Evolutionary conservation across 2,113 vertebrate genomes (phyloP).

Genomic region (Myotis davidii): DNA sequence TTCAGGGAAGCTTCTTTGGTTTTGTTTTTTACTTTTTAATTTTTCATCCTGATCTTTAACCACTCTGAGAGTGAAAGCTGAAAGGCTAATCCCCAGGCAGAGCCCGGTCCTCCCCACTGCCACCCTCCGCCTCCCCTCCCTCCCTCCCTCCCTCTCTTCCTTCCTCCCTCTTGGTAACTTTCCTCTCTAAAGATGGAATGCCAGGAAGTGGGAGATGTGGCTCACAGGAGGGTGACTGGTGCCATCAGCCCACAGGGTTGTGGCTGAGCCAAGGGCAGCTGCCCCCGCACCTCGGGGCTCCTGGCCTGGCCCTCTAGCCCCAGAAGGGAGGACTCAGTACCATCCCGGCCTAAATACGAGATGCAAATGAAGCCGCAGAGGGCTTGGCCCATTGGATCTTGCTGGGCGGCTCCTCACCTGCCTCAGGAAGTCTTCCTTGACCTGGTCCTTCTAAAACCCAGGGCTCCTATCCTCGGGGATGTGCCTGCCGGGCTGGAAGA

Average conservation of each 20-base stretch:
- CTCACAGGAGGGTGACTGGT: background rate
- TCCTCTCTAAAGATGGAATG: conserved; percentile 48
- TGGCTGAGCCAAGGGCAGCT: conserved; percentile 9
- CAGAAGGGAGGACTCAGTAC: background rate
- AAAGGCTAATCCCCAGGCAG: background rate
- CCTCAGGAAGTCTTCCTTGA: background rate
- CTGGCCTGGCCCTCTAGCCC: background rate
- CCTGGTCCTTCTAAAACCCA: background rate
- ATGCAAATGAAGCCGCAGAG: no score
- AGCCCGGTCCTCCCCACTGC: background rate
- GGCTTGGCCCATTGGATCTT: background rate
- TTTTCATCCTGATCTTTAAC: conserved; percentile 28
- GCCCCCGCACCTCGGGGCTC: background rate
- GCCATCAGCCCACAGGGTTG: background rate
- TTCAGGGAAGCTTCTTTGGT: conserved; percentile 67
- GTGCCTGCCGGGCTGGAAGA: background rate
- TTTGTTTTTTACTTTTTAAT: background rate
- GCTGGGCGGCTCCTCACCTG: background rate
- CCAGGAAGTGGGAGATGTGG: background rate
- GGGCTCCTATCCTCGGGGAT: rapidly evolving
- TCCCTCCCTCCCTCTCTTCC: no score
- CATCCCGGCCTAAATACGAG: background rate
- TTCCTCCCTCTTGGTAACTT: background rate
- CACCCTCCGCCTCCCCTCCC: no score
- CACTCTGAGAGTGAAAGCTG: background rate